Percentiles rank a stretch among this genome's conserved stretches.
Conservation (phyloP, 2,797 vertebrate species). For the Epinephelus malabaricus region DNA sequence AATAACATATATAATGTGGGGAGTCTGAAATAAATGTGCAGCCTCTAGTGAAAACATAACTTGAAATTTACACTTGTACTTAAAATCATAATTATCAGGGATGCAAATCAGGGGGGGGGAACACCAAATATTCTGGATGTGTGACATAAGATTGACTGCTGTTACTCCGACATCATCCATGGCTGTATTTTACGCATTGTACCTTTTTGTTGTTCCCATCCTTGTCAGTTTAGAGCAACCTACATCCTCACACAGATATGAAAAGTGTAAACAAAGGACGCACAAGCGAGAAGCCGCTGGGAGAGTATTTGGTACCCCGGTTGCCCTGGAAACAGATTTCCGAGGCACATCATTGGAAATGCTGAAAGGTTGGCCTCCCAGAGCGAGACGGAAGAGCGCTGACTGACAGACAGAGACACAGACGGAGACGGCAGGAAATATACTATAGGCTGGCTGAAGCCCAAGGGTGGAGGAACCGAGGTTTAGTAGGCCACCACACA, state of each 20-base stretch:
- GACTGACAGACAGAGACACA: slow-evolving; percentile 75
- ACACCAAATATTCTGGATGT: slow-evolving; percentile 9
- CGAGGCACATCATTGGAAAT: slow-evolving; percentile 84
- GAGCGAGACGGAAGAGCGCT: slow-evolving; percentile 77
- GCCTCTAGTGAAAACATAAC: neutral
- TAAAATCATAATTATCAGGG: slow-evolving; percentile 1
- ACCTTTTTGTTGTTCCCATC: slow-evolving; percentile 13
- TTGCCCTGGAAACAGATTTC: slow-evolving; percentile 91
- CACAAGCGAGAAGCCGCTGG: slow-evolving; percentile 75
- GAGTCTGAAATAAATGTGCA: neutral
- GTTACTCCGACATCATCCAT: slow-evolving; percentile 35
- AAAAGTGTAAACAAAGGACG: slow-evolving; percentile 83
- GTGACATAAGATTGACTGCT: slow-evolving; percentile 19
- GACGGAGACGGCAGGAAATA: slow-evolving; percentile 55
- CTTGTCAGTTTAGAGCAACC: slow-evolving; percentile 58
- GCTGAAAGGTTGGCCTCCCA: slow-evolving; percentile 85
- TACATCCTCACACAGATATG: slow-evolving; percentile 65
- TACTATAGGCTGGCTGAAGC: slow-evolving; percentile 53
- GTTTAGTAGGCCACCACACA: slow-evolving; percentile 49
- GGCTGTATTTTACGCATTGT: slow-evolving; percentile 28
- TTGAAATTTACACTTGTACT: neutral
- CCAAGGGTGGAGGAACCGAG: slow-evolving; percentile 43
- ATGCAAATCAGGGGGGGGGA: neutral
- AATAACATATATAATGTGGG: neutral
- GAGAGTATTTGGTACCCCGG: slow-evolving; percentile 84